These are phyloP conservation scores for Odontomachus brunneus DNA, from an alignment of 1,140 invertebrate species.

Conservation along the genomic window DNA sequence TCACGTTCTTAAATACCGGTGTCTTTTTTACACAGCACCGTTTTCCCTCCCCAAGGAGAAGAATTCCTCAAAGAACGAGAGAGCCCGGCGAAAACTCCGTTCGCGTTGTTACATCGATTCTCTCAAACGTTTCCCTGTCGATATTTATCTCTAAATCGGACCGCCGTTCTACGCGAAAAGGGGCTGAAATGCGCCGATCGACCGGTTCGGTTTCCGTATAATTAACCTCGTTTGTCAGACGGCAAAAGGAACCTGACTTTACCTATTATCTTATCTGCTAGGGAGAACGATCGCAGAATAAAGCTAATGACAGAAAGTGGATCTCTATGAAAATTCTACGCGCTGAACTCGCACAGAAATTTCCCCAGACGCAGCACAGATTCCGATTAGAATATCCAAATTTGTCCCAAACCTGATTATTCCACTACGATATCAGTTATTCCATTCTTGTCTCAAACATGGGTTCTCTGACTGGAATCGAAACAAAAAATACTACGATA, in stretches of 20 bases:
- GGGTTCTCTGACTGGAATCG: too few species aligned
- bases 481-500: too few species aligned
- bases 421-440: too few species aligned
- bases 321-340: conserved; percentile 1
- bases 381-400: too few species aligned
- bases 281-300: neutral
- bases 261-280: neutral
- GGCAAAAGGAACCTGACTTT: neutral
- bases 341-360: too few species aligned
- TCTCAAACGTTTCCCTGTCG: neutral
- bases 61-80: neutral
- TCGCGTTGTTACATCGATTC: neutral
- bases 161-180: neutral
- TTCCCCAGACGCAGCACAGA: too few species aligned
- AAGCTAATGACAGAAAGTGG: conserved; percentile 9
- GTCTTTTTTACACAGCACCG: neutral
- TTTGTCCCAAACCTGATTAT: too few species aligned
- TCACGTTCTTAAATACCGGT: neutral
- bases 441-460: too few species aligned
- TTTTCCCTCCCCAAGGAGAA: neutral
- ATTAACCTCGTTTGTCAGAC: neutral
- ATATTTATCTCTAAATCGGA: conserved; percentile 18
- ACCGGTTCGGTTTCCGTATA: neutral
- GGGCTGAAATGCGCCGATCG: neutral
- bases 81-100: neutral